phyloP scores from a whole-genome alignment of 2,888 invertebrate genomes.

The Drosophila atripex region DNA sequence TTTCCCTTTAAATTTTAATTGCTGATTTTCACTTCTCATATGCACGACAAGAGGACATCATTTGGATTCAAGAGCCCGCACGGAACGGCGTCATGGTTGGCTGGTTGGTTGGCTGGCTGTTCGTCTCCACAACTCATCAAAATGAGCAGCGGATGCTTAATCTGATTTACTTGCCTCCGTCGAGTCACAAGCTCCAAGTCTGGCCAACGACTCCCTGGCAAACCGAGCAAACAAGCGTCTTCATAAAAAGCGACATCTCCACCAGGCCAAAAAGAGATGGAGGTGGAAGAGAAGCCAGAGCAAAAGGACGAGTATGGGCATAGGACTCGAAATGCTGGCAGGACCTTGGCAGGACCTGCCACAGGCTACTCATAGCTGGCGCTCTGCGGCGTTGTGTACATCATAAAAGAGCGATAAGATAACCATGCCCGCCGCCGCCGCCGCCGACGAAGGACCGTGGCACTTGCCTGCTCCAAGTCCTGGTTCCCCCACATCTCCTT shows the following conservation, averaged over 20 bases:
- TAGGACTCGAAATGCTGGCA: slow-evolving; percentile 1
- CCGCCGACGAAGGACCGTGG: slow-evolving; percentile 46
- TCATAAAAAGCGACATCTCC: slow-evolving; percentile 72
- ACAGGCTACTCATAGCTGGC: slow-evolving; percentile 56
- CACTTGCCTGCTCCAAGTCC: slow-evolving; percentile 56
- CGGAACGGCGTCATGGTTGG: slow-evolving; percentile 28
- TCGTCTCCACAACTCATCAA: slow-evolving; percentile 67
- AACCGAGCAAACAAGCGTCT: slow-evolving; percentile 75
- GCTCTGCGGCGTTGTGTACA: slow-evolving; percentile 70
- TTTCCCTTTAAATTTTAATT: slow-evolving; percentile 21
- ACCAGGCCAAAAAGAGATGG: slow-evolving; percentile 15
- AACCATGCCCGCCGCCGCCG: slow-evolving; percentile 45
- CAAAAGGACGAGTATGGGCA: background rate
- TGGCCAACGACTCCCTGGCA: slow-evolving; percentile 48
- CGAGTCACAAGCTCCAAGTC: slow-evolving; percentile 31
- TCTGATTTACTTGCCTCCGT: slow-evolving; percentile 76
- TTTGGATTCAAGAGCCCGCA: slow-evolving; percentile 69
- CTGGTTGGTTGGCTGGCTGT: slow-evolving; percentile 11
- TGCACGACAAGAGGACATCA: slow-evolving; percentile 36
- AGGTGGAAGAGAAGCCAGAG: background rate
- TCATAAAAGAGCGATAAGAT: slow-evolving; percentile 78
- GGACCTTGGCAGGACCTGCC: slow-evolving; percentile 30
- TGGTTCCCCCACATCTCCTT: background rate
- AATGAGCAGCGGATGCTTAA: slow-evolving; percentile 80
- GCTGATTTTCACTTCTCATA: slow-evolving; percentile 7